These are phyloP conservation scores for Andrena bucephala DNA, from an alignment of 2,888 invertebrate genomes.

Conservation along the genomic window DNA sequence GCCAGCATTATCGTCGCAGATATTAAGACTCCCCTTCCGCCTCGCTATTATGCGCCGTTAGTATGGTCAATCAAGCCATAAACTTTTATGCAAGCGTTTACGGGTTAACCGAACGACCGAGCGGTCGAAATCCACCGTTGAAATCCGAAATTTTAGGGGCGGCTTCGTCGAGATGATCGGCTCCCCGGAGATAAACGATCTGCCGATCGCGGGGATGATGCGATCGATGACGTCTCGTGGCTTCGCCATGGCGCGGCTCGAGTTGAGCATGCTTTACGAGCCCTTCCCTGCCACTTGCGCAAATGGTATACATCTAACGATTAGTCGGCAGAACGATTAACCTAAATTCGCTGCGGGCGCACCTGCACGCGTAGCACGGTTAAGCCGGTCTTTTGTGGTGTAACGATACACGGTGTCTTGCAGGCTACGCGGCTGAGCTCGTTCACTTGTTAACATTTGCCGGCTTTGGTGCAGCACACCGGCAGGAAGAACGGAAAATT, in stretches of 20 bases:
- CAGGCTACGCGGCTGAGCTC: conserved; percentile 44
- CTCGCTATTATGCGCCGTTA: conserved; percentile 2
- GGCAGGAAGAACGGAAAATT: conserved; percentile 47
- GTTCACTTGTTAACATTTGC: conserved; percentile 52
- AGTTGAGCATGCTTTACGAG: conserved; percentile 52
- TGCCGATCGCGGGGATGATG: conserved; percentile 16
- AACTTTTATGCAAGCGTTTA: conserved; percentile 8
- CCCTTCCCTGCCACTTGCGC: conserved; percentile 43
- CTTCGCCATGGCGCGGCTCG: conserved; percentile 13
- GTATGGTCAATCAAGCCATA: conserved; percentile 2
- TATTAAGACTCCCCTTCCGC: neutral
- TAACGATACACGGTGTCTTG: conserved; percentile 68
- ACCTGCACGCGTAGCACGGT: conserved; percentile 74
- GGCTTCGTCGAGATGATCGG: neutral
- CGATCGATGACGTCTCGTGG: conserved; percentile 49
- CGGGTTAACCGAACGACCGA: conserved; percentile 9
- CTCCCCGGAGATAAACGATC: conserved; percentile 28
- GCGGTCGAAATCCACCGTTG: neutral
- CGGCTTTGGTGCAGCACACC: conserved; percentile 13
- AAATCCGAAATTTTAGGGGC: neutral
- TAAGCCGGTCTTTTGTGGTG: conserved; percentile 72
- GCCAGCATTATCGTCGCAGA: neutral
- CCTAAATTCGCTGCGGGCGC: conserved; percentile 76
- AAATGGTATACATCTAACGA: conserved; percentile 68
- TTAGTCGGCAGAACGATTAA: conserved; percentile 79